Evolutionary conservation across 2,888 invertebrate species (phyloP), one percentile per base, ranked within the genome.

Genomic region (Malthinus seriepunctatus): DNA sequence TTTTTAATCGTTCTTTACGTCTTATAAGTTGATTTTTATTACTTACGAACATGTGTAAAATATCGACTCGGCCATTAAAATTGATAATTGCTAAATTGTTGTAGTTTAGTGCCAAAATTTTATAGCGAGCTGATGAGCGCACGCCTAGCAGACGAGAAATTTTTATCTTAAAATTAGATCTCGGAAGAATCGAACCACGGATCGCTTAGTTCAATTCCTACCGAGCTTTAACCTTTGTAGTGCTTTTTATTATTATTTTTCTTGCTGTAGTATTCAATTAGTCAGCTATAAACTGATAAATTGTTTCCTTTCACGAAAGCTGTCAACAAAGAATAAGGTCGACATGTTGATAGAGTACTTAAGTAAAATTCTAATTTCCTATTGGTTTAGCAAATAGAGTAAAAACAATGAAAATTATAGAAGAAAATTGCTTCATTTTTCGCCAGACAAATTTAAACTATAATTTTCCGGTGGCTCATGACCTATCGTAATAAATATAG

Each of bases 291-390:
- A 5, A 42, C 39, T 42, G 39, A 42, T 42, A 23, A 42, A 42
- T 42, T 42, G 39, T 23, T 42, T 42, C 23, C 39, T 42, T 42
- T 42, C 39, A 42, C 39, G 39, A 42, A 42, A 15, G 39, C 39
- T 42, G 39, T 42, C 39, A 42, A 42, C 39, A 42, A 42, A 42
- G 39, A 42, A 42, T 42, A 42, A 42, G 39, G 39, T 42, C 39
- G 23, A 42, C 39, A 42, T 42, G 39, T 42, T 42, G 39, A 42
- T 42, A 42, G 39, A 42, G 39, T 42, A 42, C 39, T 42, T 23
- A 42, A 42, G 39, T 14, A 42, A 42, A 42, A 42, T 42, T 42
- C 39, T 42, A 42, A 42, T 42, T 42, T 42, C 39, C 39, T 42
- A 42, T 42, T 42, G 39, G 39, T 42, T 23, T n/a, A n/a, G 39